Percentiles rank a stretch among this genome's conserved stretches.
Evolutionary conservation across 2,113 vertebrate species (phyloP).

Genomic region (Caranx melampygus): DNA sequence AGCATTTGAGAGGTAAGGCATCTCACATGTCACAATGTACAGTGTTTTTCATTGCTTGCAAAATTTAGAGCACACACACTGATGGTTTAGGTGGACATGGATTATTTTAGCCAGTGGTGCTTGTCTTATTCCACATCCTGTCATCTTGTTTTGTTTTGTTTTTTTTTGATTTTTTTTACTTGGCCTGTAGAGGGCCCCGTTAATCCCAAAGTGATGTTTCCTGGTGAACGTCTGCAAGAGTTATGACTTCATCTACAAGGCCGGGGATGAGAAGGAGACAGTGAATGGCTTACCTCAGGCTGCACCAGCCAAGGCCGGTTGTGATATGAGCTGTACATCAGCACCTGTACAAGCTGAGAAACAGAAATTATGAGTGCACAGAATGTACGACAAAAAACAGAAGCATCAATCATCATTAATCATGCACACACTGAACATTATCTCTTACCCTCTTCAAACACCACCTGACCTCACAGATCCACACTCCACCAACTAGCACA

Average conservation of each 20-base stretch:
- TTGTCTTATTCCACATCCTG: neutral
- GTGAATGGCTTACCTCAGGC: constrained; percentile 33
- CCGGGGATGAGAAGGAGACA: constrained; percentile 50
- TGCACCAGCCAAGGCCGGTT: constrained; percentile 48
- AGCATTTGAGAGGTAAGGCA: constrained; percentile 2
- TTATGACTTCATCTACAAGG: constrained; percentile 65
- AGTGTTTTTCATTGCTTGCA: neutral
- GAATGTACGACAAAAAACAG: neutral
- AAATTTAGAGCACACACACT: constrained; percentile 4
- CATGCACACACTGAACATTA: neutral
- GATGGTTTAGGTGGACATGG: neutral
- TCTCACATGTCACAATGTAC: neutral
- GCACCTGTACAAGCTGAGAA: neutral
- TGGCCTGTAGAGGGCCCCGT: constrained; percentile 51
- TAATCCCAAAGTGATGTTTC: constrained; percentile 28
- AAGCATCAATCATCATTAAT: no score
- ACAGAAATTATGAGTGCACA: neutral
- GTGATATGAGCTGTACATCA: constrained; percentile 44
- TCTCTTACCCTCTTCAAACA: constrained; percentile 12
- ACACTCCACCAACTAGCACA: constrained; percentile 30
- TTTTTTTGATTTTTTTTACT: constrained; percentile 4
- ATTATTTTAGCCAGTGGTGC: constrained; percentile 4
- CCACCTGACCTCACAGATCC: neutral
- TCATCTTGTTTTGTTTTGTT: neutral
- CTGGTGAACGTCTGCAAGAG: constrained; percentile 54